phyloP scores from a whole-genome alignment of 2,797 vertebrate species.

The Lophotriccus pileatus region DNA sequence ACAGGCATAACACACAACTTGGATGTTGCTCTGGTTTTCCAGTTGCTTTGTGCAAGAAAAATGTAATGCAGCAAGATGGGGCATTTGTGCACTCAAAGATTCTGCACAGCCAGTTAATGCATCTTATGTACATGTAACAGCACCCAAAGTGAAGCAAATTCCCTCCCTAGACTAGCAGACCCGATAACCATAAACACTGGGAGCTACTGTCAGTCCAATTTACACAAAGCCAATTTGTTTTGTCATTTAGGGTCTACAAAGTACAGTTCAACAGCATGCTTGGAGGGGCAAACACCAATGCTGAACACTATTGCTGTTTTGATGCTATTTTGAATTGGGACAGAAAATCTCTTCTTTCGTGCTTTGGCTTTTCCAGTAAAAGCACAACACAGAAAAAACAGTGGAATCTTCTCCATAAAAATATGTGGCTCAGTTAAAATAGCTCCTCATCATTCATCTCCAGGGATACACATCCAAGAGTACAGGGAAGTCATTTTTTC shows the following conservation, averaged over 20 bases:
- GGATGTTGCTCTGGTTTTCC: not conserved
- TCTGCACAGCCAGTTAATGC: not conserved
- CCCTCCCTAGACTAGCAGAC: not conserved
- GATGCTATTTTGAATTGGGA: constrained; percentile 12
- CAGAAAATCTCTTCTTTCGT: not conserved
- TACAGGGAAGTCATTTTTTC: not conserved
- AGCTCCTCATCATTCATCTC: constrained; percentile 44
- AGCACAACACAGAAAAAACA: not conserved
- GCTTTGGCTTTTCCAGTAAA: not conserved
- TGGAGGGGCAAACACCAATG: not conserved
- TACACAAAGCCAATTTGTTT: constrained; percentile 10
- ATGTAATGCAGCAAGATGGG: not conserved
- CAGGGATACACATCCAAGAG: constrained; percentile 7
- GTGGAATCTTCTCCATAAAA: constrained; percentile 36
- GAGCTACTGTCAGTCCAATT: constrained; percentile 38
- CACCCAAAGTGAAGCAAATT: constrained; percentile 5
- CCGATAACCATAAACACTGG: constrained; percentile 4
- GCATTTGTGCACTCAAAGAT: not conserved
- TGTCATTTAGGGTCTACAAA: not conserved
- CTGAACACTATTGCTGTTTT: not conserved
- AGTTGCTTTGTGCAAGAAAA: not conserved
- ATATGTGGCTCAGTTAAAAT: constrained; percentile 27
- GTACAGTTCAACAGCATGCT: not conserved
- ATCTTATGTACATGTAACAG: not conserved
- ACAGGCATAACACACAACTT: not conserved